These are phyloP conservation scores for Drosophila subobscura DNA, from an alignment of 1,140 invertebrate species.

Conservation along the genomic window DNA sequence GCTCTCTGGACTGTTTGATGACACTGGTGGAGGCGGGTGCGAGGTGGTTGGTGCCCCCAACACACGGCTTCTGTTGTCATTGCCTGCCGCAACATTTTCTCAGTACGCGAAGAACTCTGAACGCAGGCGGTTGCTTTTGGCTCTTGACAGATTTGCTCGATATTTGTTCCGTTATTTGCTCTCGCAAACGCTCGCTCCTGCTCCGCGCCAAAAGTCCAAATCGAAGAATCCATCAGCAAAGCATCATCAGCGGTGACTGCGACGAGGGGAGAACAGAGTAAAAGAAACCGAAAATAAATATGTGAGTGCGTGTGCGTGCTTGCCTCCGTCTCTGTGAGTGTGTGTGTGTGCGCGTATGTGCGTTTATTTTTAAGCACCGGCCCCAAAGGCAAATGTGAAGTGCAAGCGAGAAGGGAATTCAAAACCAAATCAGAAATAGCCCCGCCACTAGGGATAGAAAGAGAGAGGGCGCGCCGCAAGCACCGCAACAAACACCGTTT, in stretches of 20 bases:
- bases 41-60: neutral
- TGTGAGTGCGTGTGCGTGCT: slow-evolving; percentile 48
- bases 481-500: slow-evolving; percentile 31
- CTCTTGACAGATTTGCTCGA: slow-evolving; percentile 2
- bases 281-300: slow-evolving; percentile 72
- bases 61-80: slow-evolving; percentile 23
- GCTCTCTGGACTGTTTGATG: slow-evolving; percentile 2
- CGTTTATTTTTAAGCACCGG: slow-evolving; percentile 70
- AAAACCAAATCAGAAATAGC: slow-evolving; percentile 60
- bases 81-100: slow-evolving; percentile 71
- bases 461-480: slow-evolving; percentile 35
- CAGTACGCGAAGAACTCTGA: slow-evolving; percentile 75
- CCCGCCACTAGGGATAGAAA: slow-evolving; percentile 14
- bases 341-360: slow-evolving; percentile 46
- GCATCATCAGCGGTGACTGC: neutral
- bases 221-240: slow-evolving; percentile 27
- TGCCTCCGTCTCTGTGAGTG: slow-evolving; percentile 15
- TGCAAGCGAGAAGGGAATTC: slow-evolving; percentile 52
- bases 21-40: neutral
- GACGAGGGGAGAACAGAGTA: slow-evolving; percentile 8
- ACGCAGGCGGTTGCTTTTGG: slow-evolving; percentile 47
- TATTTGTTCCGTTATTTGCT: slow-evolving; percentile 15
- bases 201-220: slow-evolving; percentile 54
- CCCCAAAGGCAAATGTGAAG: slow-evolving; percentile 65
- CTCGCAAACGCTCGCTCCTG: slow-evolving; percentile 21